These are phyloP conservation scores for Diaperis boleti DNA, from an alignment of 2,888 invertebrate species.

Conservation along the genomic window DNA sequence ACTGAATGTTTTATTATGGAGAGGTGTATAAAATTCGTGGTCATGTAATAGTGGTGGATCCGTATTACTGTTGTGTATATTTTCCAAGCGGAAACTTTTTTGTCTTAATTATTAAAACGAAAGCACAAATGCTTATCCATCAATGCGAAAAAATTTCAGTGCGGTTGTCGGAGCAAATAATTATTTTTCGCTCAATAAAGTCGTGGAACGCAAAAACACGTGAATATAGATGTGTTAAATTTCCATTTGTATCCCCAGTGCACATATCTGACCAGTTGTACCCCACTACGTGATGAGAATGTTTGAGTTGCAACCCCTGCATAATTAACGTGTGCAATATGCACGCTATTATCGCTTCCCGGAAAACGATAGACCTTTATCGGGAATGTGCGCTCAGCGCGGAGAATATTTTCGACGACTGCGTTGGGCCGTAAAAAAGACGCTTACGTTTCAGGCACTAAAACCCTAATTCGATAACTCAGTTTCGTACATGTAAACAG, in stretches of 20 bases:
- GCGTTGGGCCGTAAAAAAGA: neutral
- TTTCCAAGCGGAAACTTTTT: no score
- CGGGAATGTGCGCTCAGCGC: neutral
- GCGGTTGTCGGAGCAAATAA: neutral
- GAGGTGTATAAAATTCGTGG: no score
- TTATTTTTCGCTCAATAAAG: slow-evolving; percentile 2
- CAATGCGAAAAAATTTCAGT: no score
- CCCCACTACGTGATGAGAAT: slow-evolving; percentile 21
- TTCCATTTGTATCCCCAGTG: slow-evolving; percentile 16
- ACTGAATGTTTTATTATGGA: no score
- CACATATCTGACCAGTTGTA: slow-evolving; percentile 20
- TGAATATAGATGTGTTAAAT: slow-evolving; percentile 21
- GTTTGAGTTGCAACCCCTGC: neutral
- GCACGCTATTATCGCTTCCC: slow-evolving; percentile 7
- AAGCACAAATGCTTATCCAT: no score
- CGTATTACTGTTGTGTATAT: no score
- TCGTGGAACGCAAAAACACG: slow-evolving; percentile 13
- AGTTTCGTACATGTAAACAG: slow-evolving; percentile 13
- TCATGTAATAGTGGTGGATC: no score
- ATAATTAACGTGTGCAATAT: slow-evolving; percentile 8
- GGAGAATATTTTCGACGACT: no score
- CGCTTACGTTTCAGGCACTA: neutral
- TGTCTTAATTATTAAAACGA: no score
- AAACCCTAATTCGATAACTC: slow-evolving; percentile 3
- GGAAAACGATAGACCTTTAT: neutral